phyloP scores from a whole-genome alignment of 2,797 vertebrate species.

The Naso thynnoides region DNA sequence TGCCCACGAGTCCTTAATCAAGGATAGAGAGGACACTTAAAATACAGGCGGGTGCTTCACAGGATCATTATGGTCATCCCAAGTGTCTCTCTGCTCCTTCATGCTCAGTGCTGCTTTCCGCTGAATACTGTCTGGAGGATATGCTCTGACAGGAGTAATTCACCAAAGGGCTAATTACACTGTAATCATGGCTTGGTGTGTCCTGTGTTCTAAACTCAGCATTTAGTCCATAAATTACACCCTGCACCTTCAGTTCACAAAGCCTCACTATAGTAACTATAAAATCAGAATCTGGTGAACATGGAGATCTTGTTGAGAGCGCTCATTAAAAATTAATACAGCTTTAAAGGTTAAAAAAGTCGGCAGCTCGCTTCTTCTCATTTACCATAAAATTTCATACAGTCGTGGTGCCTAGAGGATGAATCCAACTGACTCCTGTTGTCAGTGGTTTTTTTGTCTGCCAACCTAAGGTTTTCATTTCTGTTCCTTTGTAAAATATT shows the following conservation, averaged over 20 bases:
- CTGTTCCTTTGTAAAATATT: background rate
- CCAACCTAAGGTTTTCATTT: background rate
- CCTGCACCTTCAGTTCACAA: background rate
- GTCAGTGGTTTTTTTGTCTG: background rate
- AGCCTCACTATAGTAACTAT: background rate
- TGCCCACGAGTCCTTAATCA: conserved; percentile 67
- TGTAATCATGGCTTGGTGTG: conserved; percentile 57
- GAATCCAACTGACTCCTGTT: background rate
- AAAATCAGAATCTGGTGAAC: background rate
- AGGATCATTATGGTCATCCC: conserved; percentile 73
- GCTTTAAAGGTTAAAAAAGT: too few species aligned
- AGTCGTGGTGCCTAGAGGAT: background rate
- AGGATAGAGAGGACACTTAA: conserved; percentile 69
- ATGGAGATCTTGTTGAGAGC: background rate
- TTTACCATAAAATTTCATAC: background rate
- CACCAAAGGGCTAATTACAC: conserved; percentile 72
- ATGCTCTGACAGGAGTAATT: conserved; percentile 70
- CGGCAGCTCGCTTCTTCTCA: background rate
- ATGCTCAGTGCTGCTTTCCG: conserved; percentile 58
- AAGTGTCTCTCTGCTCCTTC: conserved; percentile 62
- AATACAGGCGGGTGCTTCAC: conserved; percentile 71
- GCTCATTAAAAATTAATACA: too few species aligned
- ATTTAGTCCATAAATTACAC: conserved; percentile 48
- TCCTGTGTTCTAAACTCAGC: conserved; percentile 50
- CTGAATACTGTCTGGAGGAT: conserved; percentile 66